A percentile compares a stretch with the other conserved stretches of the same genome.
Evolutionary conservation across 2,888 invertebrate species (phyloP).

Genomic region (Lissocephala sabroskyi): DNA sequence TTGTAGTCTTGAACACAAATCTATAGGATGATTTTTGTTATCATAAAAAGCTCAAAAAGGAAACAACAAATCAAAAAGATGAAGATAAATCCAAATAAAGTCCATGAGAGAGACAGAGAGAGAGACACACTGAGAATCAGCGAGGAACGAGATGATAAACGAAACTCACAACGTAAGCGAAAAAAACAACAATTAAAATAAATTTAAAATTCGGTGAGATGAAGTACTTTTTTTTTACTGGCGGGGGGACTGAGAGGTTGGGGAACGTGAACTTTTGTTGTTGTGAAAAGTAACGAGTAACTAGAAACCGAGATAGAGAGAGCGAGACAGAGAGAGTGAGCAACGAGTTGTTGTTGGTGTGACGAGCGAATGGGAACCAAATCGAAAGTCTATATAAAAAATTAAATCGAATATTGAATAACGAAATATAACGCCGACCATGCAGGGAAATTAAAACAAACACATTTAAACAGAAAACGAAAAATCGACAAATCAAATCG

Average conservation of each 20-base stretch:
- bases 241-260: conserved; percentile 26
- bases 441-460: no score
- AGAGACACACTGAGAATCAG: neutral
- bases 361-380: conserved; percentile 17
- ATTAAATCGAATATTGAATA: conserved; percentile 6
- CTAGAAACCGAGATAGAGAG: conserved; percentile 5
- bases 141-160: no score
- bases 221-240: no score
- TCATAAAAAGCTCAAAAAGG: conserved; percentile 51
- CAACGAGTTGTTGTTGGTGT: conserved; percentile 16
- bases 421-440: conserved; percentile 8
- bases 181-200: conserved; percentile 2
- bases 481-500: conserved; percentile 4
- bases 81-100: conserved; percentile 34
- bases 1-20: conserved; percentile 19
- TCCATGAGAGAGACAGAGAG: conserved; percentile 17
- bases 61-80: no score
- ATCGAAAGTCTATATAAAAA: neutral
- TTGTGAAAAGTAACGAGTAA: conserved; percentile 38
- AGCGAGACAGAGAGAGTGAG: conserved; percentile 11
- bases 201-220: no score
- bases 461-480: no score
- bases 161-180: no score
- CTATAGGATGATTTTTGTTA: conserved; percentile 24
- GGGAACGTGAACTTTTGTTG: conserved; percentile 67